Evolutionary conservation across 2,888 invertebrate genomes (phyloP).

Genomic region (Acleris laterana): DNA sequence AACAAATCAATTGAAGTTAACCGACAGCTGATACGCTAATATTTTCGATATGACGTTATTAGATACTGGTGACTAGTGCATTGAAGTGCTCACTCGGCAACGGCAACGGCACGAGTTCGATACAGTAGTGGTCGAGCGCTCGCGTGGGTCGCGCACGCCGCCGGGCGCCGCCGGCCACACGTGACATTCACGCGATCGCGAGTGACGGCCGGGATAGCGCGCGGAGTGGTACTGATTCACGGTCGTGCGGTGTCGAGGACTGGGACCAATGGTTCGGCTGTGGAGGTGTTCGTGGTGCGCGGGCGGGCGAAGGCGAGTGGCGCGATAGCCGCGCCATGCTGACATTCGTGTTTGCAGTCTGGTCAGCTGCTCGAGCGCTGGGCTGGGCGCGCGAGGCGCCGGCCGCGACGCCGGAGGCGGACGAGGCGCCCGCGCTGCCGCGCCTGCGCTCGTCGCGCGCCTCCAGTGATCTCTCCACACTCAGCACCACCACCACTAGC

Average conservation of each 20-base stretch:
- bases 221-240: conserved; percentile 45
- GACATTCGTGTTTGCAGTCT: conserved; percentile 86
- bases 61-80: conserved; percentile 52
- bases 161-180: conserved; percentile 52
- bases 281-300: conserved; percentile 59
- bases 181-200: conserved; percentile 52
- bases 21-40: conserved; percentile 44
- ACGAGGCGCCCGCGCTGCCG: conserved; percentile 73
- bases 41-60: conserved; percentile 73
- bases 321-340: conserved; percentile 79
- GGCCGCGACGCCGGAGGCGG: conserved; percentile 66
- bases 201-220: conserved; percentile 28
- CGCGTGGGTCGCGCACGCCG: conserved; percentile 64
- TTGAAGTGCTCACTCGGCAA: conserved; percentile 60
- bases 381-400: conserved; percentile 69
- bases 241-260: conserved; percentile 52
- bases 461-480: conserved; percentile 79
- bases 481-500: conserved; percentile 79
- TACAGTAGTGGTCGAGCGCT: conserved; percentile 67
- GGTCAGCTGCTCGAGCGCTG: conserved; percentile 86
- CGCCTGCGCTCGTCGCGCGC: conserved; percentile 78
- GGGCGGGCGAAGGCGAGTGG: conserved; percentile 64
- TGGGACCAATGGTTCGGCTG: conserved; percentile 62
- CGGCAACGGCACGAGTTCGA: conserved; percentile 59
- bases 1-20: conserved; percentile 9